Evolutionary conservation across 2,113 vertebrate genomes (phyloP).

Genomic region (Prinia subflava): DNA sequence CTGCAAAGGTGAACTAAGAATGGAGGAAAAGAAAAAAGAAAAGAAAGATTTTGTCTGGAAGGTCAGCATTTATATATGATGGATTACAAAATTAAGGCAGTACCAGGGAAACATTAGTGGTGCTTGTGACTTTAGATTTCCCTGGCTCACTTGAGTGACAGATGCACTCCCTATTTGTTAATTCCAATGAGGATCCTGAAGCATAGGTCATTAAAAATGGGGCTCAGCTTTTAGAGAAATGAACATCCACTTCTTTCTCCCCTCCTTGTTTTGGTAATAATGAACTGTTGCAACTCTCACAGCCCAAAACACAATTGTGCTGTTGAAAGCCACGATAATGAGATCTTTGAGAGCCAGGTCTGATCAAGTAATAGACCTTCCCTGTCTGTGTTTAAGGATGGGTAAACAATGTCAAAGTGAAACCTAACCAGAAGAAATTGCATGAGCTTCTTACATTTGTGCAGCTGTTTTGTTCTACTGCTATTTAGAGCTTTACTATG

Average conservation of each 20-base stretch:
- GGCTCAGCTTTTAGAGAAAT: not conserved
- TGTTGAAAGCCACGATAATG: conserved; percentile 18
- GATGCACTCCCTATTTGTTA: not conserved
- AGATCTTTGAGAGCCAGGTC: conserved; percentile 15
- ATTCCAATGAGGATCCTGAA: not conserved
- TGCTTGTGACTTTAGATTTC: not conserved
- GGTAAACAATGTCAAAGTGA: conserved; percentile 47
- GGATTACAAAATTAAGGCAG: not conserved
- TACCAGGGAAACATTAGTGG: not conserved
- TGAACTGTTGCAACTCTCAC: not conserved
- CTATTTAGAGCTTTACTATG: not conserved
- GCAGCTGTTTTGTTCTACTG: not conserved
- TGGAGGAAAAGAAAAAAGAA: not conserved
- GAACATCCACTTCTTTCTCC: not conserved
- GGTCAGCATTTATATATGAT: not conserved
- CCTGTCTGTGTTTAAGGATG: conserved; percentile 21
- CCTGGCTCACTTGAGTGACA: not conserved
- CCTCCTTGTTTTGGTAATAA: not conserved
- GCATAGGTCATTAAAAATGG: not conserved
- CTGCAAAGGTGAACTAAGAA: not conserved
- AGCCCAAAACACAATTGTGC: not conserved
- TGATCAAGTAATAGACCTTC: conserved; percentile 53
- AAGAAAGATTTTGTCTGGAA: not conserved
- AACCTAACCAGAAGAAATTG: conserved; percentile 28
- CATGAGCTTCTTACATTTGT: not conserved